phyloP scores from a whole-genome alignment of 2,888 invertebrate genomes.

The Metopia argyrocephala region DNA sequence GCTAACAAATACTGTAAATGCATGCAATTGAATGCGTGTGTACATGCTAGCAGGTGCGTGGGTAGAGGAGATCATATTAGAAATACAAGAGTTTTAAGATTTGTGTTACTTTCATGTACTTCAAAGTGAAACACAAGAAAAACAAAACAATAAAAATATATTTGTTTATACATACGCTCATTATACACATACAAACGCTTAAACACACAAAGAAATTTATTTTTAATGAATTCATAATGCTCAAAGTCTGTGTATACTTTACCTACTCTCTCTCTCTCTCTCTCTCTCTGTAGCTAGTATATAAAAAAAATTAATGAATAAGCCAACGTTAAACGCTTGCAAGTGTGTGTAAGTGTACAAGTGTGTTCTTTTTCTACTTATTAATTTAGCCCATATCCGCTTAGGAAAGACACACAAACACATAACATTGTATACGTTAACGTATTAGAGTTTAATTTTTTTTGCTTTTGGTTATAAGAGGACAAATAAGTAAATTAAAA shows the following conservation, averaged over 20 bases:
- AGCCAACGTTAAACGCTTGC: background rate
- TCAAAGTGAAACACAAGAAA: background rate
- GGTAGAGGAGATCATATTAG: too few relatives aligned
- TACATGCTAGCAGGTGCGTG: too few relatives aligned
- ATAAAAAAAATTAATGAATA: too few relatives aligned
- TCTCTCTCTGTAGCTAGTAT: background rate
- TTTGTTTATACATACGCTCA: background rate
- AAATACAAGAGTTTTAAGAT: too few relatives aligned
- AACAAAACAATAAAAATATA: constrained; percentile 3
- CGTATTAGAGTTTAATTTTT: background rate
- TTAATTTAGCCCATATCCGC: constrained; percentile 5
- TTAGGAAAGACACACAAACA: background rate
- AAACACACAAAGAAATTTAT: background rate
- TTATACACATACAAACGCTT: background rate
- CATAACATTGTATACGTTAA: background rate
- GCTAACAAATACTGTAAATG: background rate
- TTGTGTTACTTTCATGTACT: too few relatives aligned
- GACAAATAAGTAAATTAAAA: background rate
- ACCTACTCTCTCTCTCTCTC: background rate
- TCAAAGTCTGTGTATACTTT: constrained; percentile 16
- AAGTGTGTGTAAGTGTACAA: background rate
- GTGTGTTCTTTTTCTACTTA: background rate
- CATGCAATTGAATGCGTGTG: background rate
- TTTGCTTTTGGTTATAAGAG: too few relatives aligned
- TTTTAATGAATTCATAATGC: constrained; percentile 38